A percentile compares a stretch with the other conserved stretches of the same genome.
phyloP scores from a whole-genome alignment of 2,113 vertebrate genomes.

The Henicopernis longicauda region DNA sequence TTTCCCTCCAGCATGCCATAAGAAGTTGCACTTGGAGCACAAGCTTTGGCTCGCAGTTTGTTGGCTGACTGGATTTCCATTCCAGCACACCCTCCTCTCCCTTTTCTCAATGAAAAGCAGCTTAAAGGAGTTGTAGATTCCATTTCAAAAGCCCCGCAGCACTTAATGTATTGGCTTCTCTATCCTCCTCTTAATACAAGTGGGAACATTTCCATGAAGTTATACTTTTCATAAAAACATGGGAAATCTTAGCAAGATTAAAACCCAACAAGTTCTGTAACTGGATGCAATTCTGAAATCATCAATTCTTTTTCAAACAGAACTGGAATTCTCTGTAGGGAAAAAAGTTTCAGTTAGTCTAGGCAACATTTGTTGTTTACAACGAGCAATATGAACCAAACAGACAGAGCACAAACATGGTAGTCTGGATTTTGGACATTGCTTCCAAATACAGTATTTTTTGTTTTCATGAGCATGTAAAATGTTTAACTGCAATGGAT shows the following conservation, averaged over 20 bases:
- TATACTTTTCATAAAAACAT: background rate
- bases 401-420: background rate
- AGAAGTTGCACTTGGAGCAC: background rate
- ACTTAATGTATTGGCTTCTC: background rate
- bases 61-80: background rate
- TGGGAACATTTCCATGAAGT: background rate
- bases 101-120: background rate
- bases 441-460: background rate
- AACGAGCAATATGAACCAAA: background rate
- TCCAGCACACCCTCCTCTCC: background rate
- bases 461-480: background rate
- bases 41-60: background rate
- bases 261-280: background rate
- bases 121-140: background rate
- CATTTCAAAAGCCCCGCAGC: background rate
- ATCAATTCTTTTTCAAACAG: background rate
- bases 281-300: background rate
- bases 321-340: background rate
- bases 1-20: background rate
- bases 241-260: background rate
- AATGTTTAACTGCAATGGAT: background rate
- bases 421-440: background rate
- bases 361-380: background rate
- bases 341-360: background rate
- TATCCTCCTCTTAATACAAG: background rate